Percentiles rank a stretch among this genome's conserved stretches.
phyloP scores from a whole-genome alignment of 2,113 vertebrate species.

The Sporophila hypoxantha region DNA sequence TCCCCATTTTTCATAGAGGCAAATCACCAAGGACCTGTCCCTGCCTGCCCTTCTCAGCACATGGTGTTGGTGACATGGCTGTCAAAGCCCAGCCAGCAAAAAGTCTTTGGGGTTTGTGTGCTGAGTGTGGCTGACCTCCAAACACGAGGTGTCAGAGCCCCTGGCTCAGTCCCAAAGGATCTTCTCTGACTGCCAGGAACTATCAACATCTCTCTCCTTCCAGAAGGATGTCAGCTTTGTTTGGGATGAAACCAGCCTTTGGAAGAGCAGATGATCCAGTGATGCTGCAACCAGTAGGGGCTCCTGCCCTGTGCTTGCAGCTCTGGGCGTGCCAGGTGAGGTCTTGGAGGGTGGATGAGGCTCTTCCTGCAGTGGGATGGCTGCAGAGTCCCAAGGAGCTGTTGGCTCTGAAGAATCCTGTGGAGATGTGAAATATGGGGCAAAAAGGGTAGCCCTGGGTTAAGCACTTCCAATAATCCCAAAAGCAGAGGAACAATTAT shows the following conservation, averaged over 20 bases:
- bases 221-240: neutral
- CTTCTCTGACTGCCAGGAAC: neutral
- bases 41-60: neutral
- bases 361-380: neutral
- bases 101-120: neutral
- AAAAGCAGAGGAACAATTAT: neutral
- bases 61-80: fast-evolving
- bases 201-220: neutral
- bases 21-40: neutral
- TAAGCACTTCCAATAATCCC: neutral
- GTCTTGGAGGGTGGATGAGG: neutral
- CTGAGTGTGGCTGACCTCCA: neutral
- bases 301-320: neutral
- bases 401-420: neutral
- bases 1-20: neutral
- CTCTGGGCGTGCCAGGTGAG: neutral
- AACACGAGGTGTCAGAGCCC: neutral
- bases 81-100: neutral
- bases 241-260: neutral
- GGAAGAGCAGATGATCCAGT: neutral
- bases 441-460: neutral
- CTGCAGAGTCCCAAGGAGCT: neutral
- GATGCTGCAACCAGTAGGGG: neutral
- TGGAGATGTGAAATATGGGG: neutral
- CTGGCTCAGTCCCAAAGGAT: neutral